These are phyloP conservation scores for Blera fallax DNA, from an alignment of 2,888 invertebrate species.

Conservation along the genomic window DNA sequence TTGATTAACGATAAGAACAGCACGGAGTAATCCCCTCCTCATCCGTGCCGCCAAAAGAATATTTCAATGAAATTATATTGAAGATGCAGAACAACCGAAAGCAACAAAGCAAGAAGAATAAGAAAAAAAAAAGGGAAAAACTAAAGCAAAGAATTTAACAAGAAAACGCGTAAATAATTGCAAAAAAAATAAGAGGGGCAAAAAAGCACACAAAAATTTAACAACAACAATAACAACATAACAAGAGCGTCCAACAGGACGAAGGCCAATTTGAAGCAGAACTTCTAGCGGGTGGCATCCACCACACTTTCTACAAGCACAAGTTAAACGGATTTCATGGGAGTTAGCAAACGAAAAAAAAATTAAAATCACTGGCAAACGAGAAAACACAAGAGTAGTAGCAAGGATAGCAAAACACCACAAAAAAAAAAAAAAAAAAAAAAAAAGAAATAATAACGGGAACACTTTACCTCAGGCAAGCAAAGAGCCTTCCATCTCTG, in stretches of 20 bases:
- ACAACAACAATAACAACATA: background rate
- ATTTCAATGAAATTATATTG: conserved; percentile 42
- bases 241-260: conserved; percentile 16
- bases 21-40: background rate
- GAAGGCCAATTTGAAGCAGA: conserved; percentile 8
- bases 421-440: background rate
- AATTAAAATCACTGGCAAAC: conserved; percentile 26
- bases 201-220: background rate
- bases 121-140: background rate
- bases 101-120: too few relatives aligned
- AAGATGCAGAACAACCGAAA: conserved; percentile 19
- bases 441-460: conserved; percentile 6
- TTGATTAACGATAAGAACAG: background rate
- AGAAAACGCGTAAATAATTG: conserved; percentile 66
- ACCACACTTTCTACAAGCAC: conserved; percentile 5
- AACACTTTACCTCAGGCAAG: conserved; percentile 75
- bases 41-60: background rate
- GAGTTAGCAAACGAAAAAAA: conserved; percentile 42
- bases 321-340: conserved; percentile 65
- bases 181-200: conserved; percentile 35
- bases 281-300: background rate
- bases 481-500: conserved; percentile 78
- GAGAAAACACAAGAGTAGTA: conserved; percentile 9
- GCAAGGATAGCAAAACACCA: background rate
- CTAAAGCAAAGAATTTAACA: conserved; percentile 17